Conservation (phyloP, 2,113 vertebrate species). For the Phylloscopus trochilus region DNA sequence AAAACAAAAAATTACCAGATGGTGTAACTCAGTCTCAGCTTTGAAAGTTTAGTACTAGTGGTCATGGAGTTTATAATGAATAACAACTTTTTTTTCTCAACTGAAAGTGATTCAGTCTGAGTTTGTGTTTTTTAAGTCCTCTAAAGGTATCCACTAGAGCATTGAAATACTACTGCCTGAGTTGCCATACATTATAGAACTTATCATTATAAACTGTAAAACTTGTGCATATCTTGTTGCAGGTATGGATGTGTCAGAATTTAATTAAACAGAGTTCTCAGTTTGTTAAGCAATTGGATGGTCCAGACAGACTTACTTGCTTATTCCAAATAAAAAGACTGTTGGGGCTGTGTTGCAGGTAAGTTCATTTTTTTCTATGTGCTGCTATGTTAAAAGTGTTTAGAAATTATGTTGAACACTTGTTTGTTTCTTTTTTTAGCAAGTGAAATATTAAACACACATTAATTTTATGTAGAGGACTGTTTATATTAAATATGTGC, state of each 20-base stretch:
- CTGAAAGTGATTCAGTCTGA: neutral
- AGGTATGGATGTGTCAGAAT: constrained; percentile 97
- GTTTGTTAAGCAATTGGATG: constrained; percentile 88
- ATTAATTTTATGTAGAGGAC: neutral
- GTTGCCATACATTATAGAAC: neutral
- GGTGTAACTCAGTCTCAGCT: neutral
- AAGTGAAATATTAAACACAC: neutral
- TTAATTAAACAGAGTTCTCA: constrained; percentile 88
- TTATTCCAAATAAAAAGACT: constrained; percentile 96
- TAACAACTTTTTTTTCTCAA: neutral
- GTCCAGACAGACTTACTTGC: constrained; percentile 87
- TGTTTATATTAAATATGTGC: neutral
- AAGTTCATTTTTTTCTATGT: neutral
- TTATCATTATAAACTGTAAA: neutral
- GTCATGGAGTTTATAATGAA: fast-evolving
- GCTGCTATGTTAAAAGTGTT: neutral
- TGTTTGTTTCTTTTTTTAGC: neutral
- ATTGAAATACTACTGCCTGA: neutral
- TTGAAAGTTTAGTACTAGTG: neutral
- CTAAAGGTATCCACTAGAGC: neutral
- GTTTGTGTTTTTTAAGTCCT: neutral
- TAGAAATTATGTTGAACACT: neutral
- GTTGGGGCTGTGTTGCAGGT: constrained; percentile 96
- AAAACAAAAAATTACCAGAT: neutral
- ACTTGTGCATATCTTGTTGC: neutral